Evolutionary conservation across 2,113 vertebrate species (phyloP).

Genomic region (Microtus ochrogaster): DNA sequence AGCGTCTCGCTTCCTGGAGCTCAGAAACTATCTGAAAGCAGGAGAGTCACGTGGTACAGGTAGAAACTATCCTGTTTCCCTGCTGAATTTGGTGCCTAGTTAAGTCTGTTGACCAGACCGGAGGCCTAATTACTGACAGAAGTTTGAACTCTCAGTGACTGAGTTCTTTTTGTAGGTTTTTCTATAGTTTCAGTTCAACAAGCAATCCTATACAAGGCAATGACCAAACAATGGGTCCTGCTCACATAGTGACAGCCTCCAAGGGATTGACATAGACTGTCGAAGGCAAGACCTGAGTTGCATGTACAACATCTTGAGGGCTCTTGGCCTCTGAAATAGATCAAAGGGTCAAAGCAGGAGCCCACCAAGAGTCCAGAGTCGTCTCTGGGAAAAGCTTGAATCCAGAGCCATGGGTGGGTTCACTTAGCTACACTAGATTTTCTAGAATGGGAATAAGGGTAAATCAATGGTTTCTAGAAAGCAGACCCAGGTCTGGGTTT

Average conservation of each 20-base stretch:
- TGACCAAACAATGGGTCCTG: not conserved
- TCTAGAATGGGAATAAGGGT: not conserved
- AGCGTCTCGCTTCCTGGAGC: not conserved
- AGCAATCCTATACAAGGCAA: not conserved
- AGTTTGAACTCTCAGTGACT: not conserved
- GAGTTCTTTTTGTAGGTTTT: not conserved
- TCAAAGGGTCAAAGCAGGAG: fast-evolving
- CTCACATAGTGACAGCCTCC: not conserved
- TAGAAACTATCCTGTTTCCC: not conserved
- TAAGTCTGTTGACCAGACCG: not conserved
- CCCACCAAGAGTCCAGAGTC: too few relatives aligned
- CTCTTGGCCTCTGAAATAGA: not conserved
- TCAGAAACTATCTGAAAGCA: not conserved
- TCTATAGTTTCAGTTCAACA: not conserved
- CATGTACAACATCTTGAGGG: not conserved
- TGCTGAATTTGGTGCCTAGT: not conserved
- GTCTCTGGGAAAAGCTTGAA: not conserved
- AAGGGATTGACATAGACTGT: fast-evolving
- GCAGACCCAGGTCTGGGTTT: not conserved
- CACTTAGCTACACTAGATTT: not conserved
- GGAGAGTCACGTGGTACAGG: not conserved
- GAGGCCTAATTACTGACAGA: not conserved
- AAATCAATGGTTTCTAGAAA: not conserved
- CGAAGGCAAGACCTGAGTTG: not conserved
- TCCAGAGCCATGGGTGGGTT: not conserved